phyloP scores from a whole-genome alignment of 2,113 vertebrate genomes.

The Polyodon spathula region DNA sequence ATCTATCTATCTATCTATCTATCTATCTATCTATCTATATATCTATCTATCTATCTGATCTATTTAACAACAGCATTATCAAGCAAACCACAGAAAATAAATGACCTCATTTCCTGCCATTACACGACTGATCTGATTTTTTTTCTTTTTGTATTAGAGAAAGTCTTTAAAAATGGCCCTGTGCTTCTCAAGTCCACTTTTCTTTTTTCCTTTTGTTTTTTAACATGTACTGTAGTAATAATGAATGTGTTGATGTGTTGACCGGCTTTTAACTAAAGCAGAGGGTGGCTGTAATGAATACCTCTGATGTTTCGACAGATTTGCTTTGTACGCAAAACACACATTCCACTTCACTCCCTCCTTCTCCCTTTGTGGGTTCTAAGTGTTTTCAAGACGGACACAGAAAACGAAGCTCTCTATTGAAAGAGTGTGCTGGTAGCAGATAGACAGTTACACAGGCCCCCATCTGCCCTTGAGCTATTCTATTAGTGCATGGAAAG shows the following conservation, averaged over 20 bases:
- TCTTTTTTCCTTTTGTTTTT: not conserved
- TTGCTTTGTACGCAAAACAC: constrained; percentile 1
- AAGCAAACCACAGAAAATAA: no score
- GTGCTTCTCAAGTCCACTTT: no score
- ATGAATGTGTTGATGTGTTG: not conserved
- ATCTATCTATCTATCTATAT: no score
- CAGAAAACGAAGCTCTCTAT: constrained; percentile 62
- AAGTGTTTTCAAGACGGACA: constrained; percentile 58
- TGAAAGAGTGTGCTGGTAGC: constrained; percentile 57
- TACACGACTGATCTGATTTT: not conserved
- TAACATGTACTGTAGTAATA: no score
- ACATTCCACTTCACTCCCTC: constrained; percentile 1
- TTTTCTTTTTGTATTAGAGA: not conserved
- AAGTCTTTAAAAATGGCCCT: no score
- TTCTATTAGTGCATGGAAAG: constrained; percentile 99
- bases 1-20: no score
- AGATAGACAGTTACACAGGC: constrained; percentile 75
- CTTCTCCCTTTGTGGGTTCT: constrained; percentile 58
- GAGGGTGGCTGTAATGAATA: constrained; percentile 1
- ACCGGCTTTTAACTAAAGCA: not conserved
- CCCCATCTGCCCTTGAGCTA: constrained; percentile 91
- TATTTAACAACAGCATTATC: no score
- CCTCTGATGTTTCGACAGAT: not conserved
- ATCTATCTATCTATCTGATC: no score
- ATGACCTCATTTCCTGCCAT: no score